A percentile compares a stretch with the other conserved stretches of the same genome.
Conservation (phyloP, 2,113 vertebrate genomes). For the Cairina moschata region DNA sequence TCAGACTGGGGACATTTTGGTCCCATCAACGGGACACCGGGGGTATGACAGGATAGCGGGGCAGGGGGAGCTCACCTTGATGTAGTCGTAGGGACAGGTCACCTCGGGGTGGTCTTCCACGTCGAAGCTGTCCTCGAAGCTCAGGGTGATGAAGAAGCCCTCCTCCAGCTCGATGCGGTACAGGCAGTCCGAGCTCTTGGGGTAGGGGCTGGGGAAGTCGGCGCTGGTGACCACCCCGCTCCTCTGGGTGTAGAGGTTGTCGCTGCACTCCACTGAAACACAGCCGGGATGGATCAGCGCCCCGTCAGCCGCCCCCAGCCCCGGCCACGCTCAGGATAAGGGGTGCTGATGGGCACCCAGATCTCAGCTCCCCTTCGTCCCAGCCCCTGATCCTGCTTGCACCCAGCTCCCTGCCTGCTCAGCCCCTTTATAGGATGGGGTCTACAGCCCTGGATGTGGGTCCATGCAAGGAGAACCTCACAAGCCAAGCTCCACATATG, state of each 20-base stretch:
- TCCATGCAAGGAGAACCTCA: not conserved
- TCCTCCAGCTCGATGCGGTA: conserved; percentile 88
- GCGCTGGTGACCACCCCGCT: conserved; percentile 84
- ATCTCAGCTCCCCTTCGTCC: not conserved
- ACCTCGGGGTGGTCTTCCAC: conserved; percentile 94
- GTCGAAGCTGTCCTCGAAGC: conserved; percentile 89
- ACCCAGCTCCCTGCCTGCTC: not conserved
- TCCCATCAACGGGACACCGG: not conserved
- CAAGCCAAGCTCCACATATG: not conserved
- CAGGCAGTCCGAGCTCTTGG: conserved; percentile 91
- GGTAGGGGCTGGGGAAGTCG: conserved; percentile 90
- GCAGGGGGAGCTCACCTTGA: conserved; percentile 83
- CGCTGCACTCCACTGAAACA: conserved; percentile 91
- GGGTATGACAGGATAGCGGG: accelerated
- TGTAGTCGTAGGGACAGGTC: conserved; percentile 90
- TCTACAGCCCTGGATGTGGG: not conserved
- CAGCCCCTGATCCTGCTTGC: too few species aligned
- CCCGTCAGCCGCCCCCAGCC: not conserved
- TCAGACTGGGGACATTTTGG: not conserved
- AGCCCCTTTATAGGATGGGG: too few species aligned
- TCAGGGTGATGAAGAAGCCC: conserved; percentile 86
- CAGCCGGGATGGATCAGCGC: not conserved
- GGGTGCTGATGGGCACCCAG: not conserved
- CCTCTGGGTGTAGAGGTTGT: conserved; percentile 87
- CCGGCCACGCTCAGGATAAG: not conserved